A percentile compares a stretch with the other conserved stretches of the same genome.
Conservation (phyloP, 2,888 invertebrate species). For the Malthinus seriepunctatus region DNA sequence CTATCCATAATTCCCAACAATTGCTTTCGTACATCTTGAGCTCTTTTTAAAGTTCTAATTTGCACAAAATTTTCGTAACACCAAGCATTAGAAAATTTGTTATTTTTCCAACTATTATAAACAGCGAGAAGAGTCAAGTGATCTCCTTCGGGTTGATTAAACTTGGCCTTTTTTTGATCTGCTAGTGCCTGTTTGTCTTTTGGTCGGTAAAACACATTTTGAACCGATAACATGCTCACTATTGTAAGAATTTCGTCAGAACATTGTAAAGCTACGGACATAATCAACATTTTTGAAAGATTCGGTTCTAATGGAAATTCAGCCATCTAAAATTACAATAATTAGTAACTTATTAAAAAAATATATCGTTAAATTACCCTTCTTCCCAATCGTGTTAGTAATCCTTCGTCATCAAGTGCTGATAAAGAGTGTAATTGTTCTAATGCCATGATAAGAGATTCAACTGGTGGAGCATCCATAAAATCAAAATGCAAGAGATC, state of each 20-base stretch:
- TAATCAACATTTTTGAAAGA: constrained; percentile 97
- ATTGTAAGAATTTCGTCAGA: constrained; percentile 98
- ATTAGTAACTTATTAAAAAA: constrained; percentile 6
- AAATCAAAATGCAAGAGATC: constrained; percentile 98
- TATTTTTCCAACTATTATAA: constrained; percentile 99
- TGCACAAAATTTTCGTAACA: constrained; percentile 99
- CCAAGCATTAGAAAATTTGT: constrained; percentile 99
- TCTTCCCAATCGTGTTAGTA: constrained; percentile 78
- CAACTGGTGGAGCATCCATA: constrained; percentile 99
- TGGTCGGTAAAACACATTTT: constrained; percentile 96
- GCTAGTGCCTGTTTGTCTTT: constrained; percentile 96
- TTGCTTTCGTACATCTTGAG: constrained; percentile 98
- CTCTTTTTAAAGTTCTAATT: constrained; percentile 92
- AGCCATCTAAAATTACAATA: constrained; percentile 76
- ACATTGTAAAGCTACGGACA: constrained; percentile 97
- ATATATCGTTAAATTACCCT: constrained; percentile 56
- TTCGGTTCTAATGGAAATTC: constrained; percentile 99
- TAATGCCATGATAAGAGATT: constrained; percentile 95
- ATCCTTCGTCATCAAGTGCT: constrained; percentile 93
- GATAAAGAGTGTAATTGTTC: constrained; percentile 96
- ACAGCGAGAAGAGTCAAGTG: constrained; percentile 97
- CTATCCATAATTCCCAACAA: constrained; percentile 96
- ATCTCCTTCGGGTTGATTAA: constrained; percentile 98
- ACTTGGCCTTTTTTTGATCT: constrained; percentile 99
- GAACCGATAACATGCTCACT: constrained; percentile 98